Evolutionary conservation across 1,140 invertebrate genomes (phyloP).

Genomic region (Manduca sexta): DNA sequence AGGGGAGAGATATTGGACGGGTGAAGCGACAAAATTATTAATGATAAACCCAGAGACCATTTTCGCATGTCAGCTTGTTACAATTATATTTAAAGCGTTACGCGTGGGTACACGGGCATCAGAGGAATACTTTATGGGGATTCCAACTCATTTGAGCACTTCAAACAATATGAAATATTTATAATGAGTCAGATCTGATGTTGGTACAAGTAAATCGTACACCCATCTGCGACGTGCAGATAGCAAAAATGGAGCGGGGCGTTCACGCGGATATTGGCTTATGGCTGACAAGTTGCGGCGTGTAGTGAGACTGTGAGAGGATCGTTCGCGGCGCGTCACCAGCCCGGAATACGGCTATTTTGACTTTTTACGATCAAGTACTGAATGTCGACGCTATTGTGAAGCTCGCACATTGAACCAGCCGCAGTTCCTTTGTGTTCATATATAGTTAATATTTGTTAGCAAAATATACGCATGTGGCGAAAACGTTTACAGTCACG

Average conservation of each 20-base stretch:
- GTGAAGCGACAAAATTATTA: slow-evolving; percentile 24
- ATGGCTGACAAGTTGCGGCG: too few species aligned
- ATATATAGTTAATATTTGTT: too few species aligned
- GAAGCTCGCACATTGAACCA: neutral
- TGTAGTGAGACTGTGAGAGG: neutral
- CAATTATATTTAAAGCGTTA: too few species aligned
- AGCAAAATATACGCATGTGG: too few species aligned
- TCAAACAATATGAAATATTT: too few species aligned
- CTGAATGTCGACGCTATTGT: slow-evolving; percentile 14
- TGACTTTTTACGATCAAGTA: slow-evolving; percentile 27
- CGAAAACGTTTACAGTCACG: too few species aligned
- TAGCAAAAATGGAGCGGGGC: neutral
- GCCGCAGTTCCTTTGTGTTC: neutral
- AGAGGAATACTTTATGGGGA: too few species aligned
- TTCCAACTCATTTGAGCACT: too few species aligned
- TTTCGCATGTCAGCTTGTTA: neutral
- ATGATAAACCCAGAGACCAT: slow-evolving; percentile 15
- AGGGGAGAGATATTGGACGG: slow-evolving; percentile 13
- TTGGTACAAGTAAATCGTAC: too few species aligned
- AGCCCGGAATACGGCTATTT: slow-evolving; percentile 31
- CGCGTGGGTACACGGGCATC: too few species aligned
- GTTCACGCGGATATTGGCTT: slow-evolving; percentile 17
- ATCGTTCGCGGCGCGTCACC: slow-evolving; percentile 3
- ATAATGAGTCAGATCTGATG: too few species aligned
- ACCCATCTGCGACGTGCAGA: neutral